Evolutionary conservation across 2,113 vertebrate genomes (phyloP), one percentile per base, ranked within the genome.

Genomic region (Taurulus bubalis): DNA sequence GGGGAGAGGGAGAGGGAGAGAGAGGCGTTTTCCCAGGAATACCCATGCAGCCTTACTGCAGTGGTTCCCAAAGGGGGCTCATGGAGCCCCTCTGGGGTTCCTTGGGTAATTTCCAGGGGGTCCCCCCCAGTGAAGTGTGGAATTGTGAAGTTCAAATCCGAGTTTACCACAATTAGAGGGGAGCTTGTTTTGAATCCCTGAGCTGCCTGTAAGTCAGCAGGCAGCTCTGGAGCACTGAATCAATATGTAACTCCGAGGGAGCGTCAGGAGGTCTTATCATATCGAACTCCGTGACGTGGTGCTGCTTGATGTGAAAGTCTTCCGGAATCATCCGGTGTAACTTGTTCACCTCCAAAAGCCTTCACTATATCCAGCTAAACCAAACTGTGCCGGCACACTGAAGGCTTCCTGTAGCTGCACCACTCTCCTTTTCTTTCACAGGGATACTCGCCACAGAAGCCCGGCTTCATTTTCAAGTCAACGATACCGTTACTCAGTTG

Each of bases 21-120:
- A 71, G 60, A 88, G 86, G 84, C 76, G 83, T 87, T 90, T 85
- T 85, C 81, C 63, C 80, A 75, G 79, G 77, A 34, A 81, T 34
- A 73, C 76, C 80, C 71, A 8, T 58, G 58, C 71, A 76, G 63
- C 32, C 24, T 71, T 60, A 16, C 45, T 75, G 87, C 74, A 82
- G 79, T 79, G 80, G 66, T 76, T 84, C 53, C 69, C 77, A 75
- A 78, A 74, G 53, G 75, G 55, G n/a, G 71, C 26, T 77, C 63
- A 32, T n/a, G 12, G 34, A 69, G 80, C 78, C 63, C 30, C 26
- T 47, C 22, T 28, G 9, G 58, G 53, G 73, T 71, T 45, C 68
- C 8, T 34, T 80, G 55, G 67, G 18, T 68, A 32, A 67, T 36
- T 49, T 86, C 75, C 82, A 79, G 12, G 22, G n/a, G 79, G 32